A percentile compares a stretch with the other conserved stretches of the same genome.
Evolutionary conservation across 2,113 vertebrate species (phyloP).

Genomic region (Elephantulus edwardii): DNA sequence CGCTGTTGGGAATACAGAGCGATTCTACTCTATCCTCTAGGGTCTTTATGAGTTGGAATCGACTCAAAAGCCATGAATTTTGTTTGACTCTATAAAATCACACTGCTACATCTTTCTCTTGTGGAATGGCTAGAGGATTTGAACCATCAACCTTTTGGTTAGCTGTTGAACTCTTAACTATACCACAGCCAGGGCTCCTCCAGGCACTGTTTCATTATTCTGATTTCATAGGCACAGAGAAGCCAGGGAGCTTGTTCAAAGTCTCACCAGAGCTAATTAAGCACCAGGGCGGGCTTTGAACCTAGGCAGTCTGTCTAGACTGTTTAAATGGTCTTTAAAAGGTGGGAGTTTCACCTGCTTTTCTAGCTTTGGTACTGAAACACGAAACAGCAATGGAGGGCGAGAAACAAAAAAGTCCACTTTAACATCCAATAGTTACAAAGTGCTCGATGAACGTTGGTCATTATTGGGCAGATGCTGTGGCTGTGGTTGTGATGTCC

Average conservation of each 20-base stretch:
- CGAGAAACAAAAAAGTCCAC: too few species aligned
- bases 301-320: not conserved
- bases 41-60: too few species aligned
- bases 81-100: too few species aligned
- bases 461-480: not conserved
- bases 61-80: too few species aligned
- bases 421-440: not conserved
- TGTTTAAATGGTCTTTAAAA: not conserved
- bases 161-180: not conserved
- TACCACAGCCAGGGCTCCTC: not conserved
- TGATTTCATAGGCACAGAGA: not conserved
- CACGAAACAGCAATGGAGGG: too few species aligned
- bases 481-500: too few species aligned
- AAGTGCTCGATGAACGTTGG: not conserved
- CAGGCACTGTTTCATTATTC: not conserved
- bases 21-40: too few species aligned
- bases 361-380: not conserved
- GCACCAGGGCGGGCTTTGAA: not conserved
- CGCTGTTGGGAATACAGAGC: too few species aligned
- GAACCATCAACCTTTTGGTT: not conserved
- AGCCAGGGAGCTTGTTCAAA: not conserved
- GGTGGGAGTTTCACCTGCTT: not conserved
- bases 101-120: not conserved
- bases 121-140: not conserved
- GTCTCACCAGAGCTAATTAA: not conserved